Percentiles rank a stretch among this genome's conserved stretches.
These are phyloP conservation scores for Spilogale gracilis DNA, from an alignment of 2,113 vertebrate genomes.

Conservation along the genomic window DNA sequence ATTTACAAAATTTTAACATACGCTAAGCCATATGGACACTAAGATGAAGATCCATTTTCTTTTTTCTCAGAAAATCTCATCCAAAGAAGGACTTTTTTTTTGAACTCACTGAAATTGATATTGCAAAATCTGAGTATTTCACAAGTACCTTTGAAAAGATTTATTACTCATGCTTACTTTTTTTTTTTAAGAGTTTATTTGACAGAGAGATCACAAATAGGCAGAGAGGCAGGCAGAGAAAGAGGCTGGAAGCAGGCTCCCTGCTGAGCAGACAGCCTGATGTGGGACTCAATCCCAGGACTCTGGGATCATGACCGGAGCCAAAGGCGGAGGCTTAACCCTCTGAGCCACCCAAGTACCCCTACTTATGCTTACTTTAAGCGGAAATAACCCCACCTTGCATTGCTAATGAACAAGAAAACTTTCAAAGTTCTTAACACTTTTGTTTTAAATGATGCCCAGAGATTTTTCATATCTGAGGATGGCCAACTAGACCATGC, in stretches of 20 bases:
- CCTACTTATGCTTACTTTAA: background rate
- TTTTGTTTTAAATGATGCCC: background rate
- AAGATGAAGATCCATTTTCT: background rate
- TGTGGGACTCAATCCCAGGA: too few relatives aligned
- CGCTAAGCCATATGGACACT: background rate
- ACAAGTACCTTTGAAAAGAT: background rate
- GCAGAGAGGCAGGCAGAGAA: too few relatives aligned
- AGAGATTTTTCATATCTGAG: background rate
- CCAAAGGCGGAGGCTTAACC: too few relatives aligned
- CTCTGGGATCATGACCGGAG: too few relatives aligned
- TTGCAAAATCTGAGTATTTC: slow-evolving; percentile 10
- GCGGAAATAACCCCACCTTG: background rate
- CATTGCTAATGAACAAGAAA: background rate
- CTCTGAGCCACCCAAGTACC: too few relatives aligned
- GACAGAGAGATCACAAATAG: too few relatives aligned
- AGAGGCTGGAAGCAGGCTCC: too few relatives aligned
- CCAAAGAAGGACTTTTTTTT: background rate
- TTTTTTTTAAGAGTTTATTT: too few relatives aligned
- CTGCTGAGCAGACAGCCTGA: too few relatives aligned
- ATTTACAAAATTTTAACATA: background rate
- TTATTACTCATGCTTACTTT: background rate
- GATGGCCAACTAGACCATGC: background rate
- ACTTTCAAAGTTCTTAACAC: background rate
- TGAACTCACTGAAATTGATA: background rate
- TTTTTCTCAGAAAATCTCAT: background rate